phyloP scores from a whole-genome alignment of 2,113 vertebrate genomes.

The Peromyscus maniculatus region DNA sequence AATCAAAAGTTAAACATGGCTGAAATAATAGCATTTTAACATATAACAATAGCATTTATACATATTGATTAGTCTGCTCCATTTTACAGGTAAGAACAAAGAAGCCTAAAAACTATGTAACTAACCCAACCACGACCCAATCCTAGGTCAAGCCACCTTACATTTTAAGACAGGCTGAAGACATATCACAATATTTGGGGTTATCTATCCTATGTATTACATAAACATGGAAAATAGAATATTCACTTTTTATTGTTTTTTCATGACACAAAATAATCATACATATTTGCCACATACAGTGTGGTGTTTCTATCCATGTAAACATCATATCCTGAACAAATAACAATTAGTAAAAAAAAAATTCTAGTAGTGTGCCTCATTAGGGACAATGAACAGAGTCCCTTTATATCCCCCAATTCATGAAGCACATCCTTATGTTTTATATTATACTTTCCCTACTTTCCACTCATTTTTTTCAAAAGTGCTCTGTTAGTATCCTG shows the following conservation, averaged over 20 bases:
- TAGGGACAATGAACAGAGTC: neutral
- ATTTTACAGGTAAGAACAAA: neutral
- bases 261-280: neutral
- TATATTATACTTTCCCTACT: conserved; percentile 20
- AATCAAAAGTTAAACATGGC: neutral
- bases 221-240: conserved; percentile 53
- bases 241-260: conserved; percentile 15
- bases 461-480: conserved; percentile 55
- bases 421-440: conserved; percentile 27
- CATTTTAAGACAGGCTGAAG: conserved; percentile 19
- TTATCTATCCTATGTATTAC: neutral
- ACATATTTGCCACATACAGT: neutral
- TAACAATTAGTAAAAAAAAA: conserved; percentile 41
- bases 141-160: neutral
- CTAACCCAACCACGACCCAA: neutral
- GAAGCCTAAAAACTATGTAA: neutral
- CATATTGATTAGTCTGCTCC: neutral
- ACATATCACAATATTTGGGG: conserved; percentile 39
- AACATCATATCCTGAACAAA: neutral
- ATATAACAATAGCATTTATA: conserved; percentile 39
- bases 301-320: neutral
- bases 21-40: conserved; percentile 47
- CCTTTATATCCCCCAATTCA: conserved; percentile 35
- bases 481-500: conserved; percentile 5
- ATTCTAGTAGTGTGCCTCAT: neutral